These are phyloP conservation scores for Biston betularia DNA, from an alignment of 2,888 invertebrate genomes.

Conservation along the genomic window DNA sequence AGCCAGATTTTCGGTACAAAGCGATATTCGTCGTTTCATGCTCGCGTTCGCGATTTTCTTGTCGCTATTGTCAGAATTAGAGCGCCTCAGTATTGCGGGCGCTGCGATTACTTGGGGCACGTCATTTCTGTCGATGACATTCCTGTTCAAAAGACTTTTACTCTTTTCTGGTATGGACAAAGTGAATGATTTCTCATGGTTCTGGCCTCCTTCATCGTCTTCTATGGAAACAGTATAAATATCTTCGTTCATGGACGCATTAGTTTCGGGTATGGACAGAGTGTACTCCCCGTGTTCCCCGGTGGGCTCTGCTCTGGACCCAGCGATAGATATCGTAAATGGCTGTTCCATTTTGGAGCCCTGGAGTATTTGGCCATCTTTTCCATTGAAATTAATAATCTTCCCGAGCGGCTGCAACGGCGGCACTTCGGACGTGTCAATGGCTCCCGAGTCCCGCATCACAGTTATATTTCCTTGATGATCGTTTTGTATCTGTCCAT, in stretches of 20 bases:
- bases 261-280: constrained; percentile 82
- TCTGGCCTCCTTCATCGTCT: constrained; percentile 76
- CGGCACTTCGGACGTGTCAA: constrained; percentile 73
- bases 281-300: constrained; percentile 82
- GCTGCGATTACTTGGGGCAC: constrained; percentile 68
- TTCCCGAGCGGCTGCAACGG: constrained; percentile 77
- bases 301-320: constrained; percentile 81
- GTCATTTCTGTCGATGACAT: constrained; percentile 70
- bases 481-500: constrained; percentile 87
- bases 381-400: constrained; percentile 66
- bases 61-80: constrained; percentile 81
- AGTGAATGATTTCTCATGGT: constrained; percentile 75
- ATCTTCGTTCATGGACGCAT: constrained; percentile 83
- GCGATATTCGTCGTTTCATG: constrained; percentile 76
- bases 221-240: constrained; percentile 84
- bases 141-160: constrained; percentile 76
- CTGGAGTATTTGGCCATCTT: constrained; percentile 62
- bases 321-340: constrained; percentile 76
- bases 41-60: constrained; percentile 69
- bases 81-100: constrained; percentile 80
- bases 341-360: constrained; percentile 70
- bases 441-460: constrained; percentile 76
- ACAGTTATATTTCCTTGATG: constrained; percentile 88
- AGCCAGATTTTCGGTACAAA: constrained; percentile 72
- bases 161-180: constrained; percentile 81